Conservation (phyloP, 2,113 vertebrate genomes). For the Stigmatopora nigra region DNA sequence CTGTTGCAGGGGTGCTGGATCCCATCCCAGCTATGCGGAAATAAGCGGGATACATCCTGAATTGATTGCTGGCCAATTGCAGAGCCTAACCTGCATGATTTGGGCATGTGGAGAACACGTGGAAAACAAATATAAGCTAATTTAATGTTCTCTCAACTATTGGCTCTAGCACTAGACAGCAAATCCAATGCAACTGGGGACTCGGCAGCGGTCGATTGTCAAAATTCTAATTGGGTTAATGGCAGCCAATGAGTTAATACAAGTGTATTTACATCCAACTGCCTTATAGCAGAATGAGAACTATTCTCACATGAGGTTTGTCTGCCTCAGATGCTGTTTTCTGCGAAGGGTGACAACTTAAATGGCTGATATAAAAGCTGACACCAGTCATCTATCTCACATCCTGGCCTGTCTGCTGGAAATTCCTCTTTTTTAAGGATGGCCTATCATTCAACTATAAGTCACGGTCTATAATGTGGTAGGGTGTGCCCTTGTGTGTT, state of each 20-base stretch:
- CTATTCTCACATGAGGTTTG: slow-evolving; percentile 31
- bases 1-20: too few relatives aligned
- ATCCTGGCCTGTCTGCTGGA: slow-evolving; percentile 50
- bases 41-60: too few relatives aligned
- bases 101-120: too few relatives aligned
- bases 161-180: too few relatives aligned
- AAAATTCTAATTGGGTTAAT: too few relatives aligned
- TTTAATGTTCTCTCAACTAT: slow-evolving; percentile 8
- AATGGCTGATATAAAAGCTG: slow-evolving; percentile 71
- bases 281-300: slow-evolving; percentile 26
- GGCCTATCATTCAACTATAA: slow-evolving; percentile 54
- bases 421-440: slow-evolving; percentile 59
- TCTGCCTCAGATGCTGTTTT: slow-evolving; percentile 55
- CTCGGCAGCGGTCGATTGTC: too few relatives aligned
- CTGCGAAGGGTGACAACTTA: slow-evolving; percentile 61
- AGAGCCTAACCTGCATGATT: too few relatives aligned
- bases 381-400: slow-evolving; percentile 65
- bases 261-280: slow-evolving; percentile 19
- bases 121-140: slow-evolving; percentile 4
- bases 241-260: too few relatives aligned
- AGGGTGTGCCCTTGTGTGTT: slow-evolving; percentile 51
- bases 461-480: slow-evolving; percentile 37
- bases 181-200: too few relatives aligned
- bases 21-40: too few relatives aligned
- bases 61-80: too few relatives aligned